Evolutionary conservation across 2,797 vertebrate genomes (phyloP), one percentile per base, ranked within the genome.

Genomic region (Rousettus madagascariensis): DNA sequence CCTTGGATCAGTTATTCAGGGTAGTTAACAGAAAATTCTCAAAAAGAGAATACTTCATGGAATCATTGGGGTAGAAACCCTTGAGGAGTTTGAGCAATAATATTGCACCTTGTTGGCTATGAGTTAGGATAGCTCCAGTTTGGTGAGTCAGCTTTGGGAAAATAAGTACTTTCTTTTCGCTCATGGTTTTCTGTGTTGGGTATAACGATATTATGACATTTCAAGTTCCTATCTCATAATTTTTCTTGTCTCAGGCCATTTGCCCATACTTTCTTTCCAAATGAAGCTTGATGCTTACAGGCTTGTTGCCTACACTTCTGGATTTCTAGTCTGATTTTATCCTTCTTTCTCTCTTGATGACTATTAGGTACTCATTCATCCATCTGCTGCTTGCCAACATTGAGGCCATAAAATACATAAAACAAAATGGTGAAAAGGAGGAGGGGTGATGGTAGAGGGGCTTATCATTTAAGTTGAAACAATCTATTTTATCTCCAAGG

Each of bases 241-340:
- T 85, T 59, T 84, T 55, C 83, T 77, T 69, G 11, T 94, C 33
- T 3, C 15, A 24, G 22, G 24, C 13, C 79, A 80, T 86, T 86
- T 95, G 66, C 41, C 41, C 12, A 65, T 36, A 79, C 38, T 12
- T 72, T 0, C 28, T 94, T 92, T 94, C 59, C 77, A 69, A 78
- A 83, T 93, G 38, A 82, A 96, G 72, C 20, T 72, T 26, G 11
- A 28, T 75, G 30, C 20, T 33, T 80, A 22, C 12, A 86, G 59
- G 51, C 19, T 95, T 82, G 74, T 79, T 74, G 19, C 24, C 46
- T 66, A 24, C 77, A 8, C 65, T 51, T 94, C 69, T 91, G 28
- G 85, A 89, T 77, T 93, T 72, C 63, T 78, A 26, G 49, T 82
- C 87, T 2, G 16, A 49, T 92, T 95, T 95, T 93, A 41, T 69